Evolutionary conservation across 1,140 invertebrate species (phyloP).

Genomic region (Ips typographus): DNA sequence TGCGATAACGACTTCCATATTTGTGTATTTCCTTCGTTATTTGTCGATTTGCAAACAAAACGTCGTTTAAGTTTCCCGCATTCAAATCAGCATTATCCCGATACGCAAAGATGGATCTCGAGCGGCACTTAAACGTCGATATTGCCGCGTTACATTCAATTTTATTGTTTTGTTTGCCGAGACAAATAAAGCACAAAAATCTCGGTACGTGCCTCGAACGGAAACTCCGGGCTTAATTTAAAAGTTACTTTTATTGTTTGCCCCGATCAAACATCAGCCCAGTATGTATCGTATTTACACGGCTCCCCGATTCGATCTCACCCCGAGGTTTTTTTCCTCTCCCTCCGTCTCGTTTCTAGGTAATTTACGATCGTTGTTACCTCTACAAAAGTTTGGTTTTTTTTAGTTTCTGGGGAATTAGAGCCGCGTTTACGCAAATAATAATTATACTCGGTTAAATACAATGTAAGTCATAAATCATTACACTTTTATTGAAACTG

Average conservation of each 20-base stretch:
- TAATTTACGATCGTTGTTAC: no score
- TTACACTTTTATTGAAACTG: no score
- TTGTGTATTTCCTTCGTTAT: neutral
- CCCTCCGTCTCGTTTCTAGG: no score
- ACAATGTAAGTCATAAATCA: no score
- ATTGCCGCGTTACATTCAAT: constrained; percentile 13
- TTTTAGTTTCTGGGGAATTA: no score
- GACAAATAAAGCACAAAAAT: constrained; percentile 24
- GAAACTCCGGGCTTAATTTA: constrained; percentile 25
- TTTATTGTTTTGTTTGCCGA: constrained; percentile 24
- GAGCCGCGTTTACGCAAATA: no score
- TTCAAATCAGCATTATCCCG: no score
- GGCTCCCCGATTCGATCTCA: neutral
- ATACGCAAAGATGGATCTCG: neutral
- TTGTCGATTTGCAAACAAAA: no score
- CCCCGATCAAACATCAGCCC: constrained; percentile 22
- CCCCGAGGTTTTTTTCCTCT: no score
- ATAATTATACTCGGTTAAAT: no score
- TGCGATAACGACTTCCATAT: neutral
- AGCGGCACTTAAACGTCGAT: constrained; percentile 5
- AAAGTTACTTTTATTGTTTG: constrained; percentile 34
- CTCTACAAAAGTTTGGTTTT: no score
- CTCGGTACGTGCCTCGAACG: constrained; percentile 23
- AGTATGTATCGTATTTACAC: constrained; percentile 21
- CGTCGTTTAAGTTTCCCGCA: no score